Evolutionary conservation across 1,140 invertebrate species (phyloP).

Genomic region (Chlorops oryzae): DNA sequence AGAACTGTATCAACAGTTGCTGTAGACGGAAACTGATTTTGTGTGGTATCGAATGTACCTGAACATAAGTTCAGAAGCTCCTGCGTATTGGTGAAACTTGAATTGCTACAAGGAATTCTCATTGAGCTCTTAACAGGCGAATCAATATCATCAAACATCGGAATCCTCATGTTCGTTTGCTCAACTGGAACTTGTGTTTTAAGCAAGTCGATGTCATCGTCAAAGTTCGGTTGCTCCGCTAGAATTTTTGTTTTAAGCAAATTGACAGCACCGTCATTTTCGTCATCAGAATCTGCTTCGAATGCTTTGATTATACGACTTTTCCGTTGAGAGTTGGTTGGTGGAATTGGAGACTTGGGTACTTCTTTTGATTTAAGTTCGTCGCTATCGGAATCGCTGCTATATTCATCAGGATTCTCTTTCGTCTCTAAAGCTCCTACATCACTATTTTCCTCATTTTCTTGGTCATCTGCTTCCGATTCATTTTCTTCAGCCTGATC

Average conservation of each 20-base stretch:
- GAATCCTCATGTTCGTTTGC: too few species aligned
- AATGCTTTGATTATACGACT: conserved; percentile 37
- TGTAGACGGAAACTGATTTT: conserved; percentile 14
- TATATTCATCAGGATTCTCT: conserved; percentile 6
- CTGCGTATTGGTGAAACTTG: too few species aligned
- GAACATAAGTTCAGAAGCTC: conserved; percentile 52
- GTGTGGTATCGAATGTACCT: conserved; percentile 45
- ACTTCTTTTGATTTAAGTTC: conserved; percentile 22
- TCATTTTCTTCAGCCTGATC: conserved; percentile 31
- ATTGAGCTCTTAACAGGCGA: too few species aligned
- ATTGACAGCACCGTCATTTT: conserved; percentile 32
- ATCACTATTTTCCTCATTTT: neutral
- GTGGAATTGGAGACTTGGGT: conserved; percentile 10
- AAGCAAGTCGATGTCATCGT: conserved; percentile 40
- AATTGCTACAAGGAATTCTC: too few species aligned
- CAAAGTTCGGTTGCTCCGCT: conserved; percentile 33
- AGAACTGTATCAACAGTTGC: too few species aligned
- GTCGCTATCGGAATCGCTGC: conserved; percentile 8
- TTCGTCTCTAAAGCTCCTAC: neutral
- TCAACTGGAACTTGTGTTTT: conserved; percentile 40
- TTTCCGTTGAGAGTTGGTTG: conserved; percentile 20
- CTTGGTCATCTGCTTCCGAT: conserved; percentile 29
- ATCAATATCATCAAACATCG: too few species aligned
- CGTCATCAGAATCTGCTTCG: conserved; percentile 39
- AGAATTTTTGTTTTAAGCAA: conserved; percentile 36